Base-by-base conservation (phyloP, 2,888 invertebrate genomes). In the Aricia artaxerxes region DNA sequence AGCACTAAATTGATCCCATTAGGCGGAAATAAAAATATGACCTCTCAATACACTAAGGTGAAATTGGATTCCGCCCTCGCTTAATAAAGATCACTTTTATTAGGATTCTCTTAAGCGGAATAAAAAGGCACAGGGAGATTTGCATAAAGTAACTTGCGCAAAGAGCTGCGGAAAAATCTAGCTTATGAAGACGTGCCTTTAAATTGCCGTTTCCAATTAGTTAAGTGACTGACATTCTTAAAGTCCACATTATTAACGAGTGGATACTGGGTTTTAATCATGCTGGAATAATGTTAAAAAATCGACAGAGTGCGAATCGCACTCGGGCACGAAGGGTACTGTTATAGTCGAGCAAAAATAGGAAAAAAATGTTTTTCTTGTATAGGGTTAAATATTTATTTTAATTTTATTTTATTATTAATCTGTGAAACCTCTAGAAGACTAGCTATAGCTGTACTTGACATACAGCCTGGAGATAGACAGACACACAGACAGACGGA, bases 141-240 rank as follows among this genome's bases (percentile, higher is more conserved):
- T 69, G 35, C 69, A 69, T 69, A 69, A 69, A 69, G 16, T 38
- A 69, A 69, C 35, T 69, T 69, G 69, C 13, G 35, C 69, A 69
- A 38, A 16, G 35, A 38, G 35, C 35, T 69, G 69, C 31, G 35
- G 69, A 16, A 38, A 69, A 38, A 64, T 64, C 31, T 61, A 61
- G 7, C 31, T 35, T 6, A 69, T 16, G 4, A 69, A 69, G 35
- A 38, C 4, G 16, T 35, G 69, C 35, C 7, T 31, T 61, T 9
- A 64, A 69, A 35, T 31, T 69, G 64, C 64, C 31, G 35, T 69
- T 24, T 31, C 11, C 64, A 69, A 69, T 69, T 69, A 35, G 64
- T 69, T 31, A 69, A 69, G 64, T 61, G 61, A 61, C 24, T 31
- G 64, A 69, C 35, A 69, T 69, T 69, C 13, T 69, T 69, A 61